Evolutionary conservation across 2,797 vertebrate genomes (phyloP).

Genomic region (Nannoperca obscura): DNA sequence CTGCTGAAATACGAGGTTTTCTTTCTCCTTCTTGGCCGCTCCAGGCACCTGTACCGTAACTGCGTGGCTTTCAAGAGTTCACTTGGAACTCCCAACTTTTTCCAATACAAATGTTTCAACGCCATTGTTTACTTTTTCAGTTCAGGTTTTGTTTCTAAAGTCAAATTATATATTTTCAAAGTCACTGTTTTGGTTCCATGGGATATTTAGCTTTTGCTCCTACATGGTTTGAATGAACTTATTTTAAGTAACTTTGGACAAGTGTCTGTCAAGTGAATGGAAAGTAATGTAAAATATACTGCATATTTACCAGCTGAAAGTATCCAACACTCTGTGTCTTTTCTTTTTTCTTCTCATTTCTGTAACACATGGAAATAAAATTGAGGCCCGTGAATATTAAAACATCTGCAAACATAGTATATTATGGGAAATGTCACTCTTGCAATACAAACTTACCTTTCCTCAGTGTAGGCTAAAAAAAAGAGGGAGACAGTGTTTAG

Average conservation of each 20-base stretch:
- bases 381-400: background rate
- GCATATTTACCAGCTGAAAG: constrained; percentile 84
- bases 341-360: constrained; percentile 66
- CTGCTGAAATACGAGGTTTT: too few relatives aligned
- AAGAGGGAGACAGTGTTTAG: background rate
- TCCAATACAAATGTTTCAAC: too few relatives aligned
- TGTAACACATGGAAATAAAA: constrained; percentile 55
- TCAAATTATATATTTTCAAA: too few relatives aligned
- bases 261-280: background rate
- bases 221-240: background rate
- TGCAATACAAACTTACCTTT: constrained; percentile 59
- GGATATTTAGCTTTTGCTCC: background rate
- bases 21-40: too few relatives aligned
- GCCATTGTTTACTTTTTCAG: too few relatives aligned
- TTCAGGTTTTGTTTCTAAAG: too few relatives aligned
- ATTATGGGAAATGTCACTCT: background rate
- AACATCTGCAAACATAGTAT: constrained; percentile 1
- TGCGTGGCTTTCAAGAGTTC: too few relatives aligned
- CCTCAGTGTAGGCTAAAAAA: constrained; percentile 44
- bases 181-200: too few relatives aligned
- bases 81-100: too few relatives aligned
- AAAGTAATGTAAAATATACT: background rate
- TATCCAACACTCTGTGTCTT: constrained; percentile 79
- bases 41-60: too few relatives aligned
- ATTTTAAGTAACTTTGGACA: background rate